Percentiles rank a stretch among this genome's conserved stretches.
phyloP scores from a whole-genome alignment of 2,113 vertebrate genomes.

The Phainopepla nitens region DNA sequence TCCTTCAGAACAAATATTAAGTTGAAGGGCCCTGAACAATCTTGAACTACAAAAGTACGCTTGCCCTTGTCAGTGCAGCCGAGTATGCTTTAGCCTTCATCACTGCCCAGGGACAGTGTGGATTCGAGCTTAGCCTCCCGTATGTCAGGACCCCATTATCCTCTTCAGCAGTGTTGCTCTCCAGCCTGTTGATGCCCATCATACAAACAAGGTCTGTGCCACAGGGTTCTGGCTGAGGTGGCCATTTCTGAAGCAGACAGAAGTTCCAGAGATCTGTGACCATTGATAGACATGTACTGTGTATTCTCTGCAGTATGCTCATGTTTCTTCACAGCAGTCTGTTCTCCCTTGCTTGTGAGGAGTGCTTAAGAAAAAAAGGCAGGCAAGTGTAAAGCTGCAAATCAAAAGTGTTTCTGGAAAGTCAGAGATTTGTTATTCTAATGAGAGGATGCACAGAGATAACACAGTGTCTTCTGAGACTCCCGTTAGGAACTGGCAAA shows the following conservation, averaged over 20 bases:
- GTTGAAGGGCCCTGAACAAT: not conserved
- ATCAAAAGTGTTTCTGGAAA: not conserved
- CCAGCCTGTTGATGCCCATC: not conserved
- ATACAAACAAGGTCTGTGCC: not conserved
- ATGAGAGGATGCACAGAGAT: not conserved
- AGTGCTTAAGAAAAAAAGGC: not conserved
- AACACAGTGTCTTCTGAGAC: not conserved
- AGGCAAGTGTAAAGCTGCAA: not conserved
- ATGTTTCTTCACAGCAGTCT: not conserved
- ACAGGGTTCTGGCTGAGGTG: not conserved
- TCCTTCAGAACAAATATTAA: not conserved
- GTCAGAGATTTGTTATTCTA: not conserved
- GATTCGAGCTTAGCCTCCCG: fast-evolving
- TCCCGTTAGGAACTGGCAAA: not conserved
- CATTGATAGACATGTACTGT: fast-evolving
- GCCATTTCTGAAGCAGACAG: not conserved
- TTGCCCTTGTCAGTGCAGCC: not conserved
- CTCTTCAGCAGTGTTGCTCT: not conserved
- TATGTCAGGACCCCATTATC: not conserved
- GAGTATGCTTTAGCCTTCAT: not conserved
- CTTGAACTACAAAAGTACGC: not conserved
- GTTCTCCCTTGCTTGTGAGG: not conserved
- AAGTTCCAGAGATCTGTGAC: not conserved
- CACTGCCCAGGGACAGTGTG: not conserved
- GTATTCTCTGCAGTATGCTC: not conserved